Base-by-base conservation (phyloP, 2,888 invertebrate species). In the Theodoxus fluviatilis region DNA sequence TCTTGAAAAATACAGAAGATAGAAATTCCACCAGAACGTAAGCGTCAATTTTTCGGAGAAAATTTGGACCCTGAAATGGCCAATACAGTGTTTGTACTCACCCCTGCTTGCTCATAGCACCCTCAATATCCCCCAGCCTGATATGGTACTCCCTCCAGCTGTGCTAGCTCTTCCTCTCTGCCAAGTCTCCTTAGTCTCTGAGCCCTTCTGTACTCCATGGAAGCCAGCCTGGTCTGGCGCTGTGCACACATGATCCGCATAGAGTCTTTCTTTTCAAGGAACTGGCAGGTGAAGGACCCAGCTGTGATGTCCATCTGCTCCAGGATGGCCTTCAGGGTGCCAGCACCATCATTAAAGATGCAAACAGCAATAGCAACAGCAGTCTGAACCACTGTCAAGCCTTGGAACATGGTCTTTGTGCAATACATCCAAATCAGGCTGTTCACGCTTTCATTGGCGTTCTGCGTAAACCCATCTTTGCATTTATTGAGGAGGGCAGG, bases 1-100 rank as follows among this genome's bases (percentile, higher is more conserved):
- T 63, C 43, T 61, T 43, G 22, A 63, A 47, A 69, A 63, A 63
- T 43, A 67, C 25, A 57, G 28, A 57, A 61, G 63, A 35, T 63
- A 63, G 33, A 37, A 33, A 35, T 4, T 63, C 63, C 63, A n/a
- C 35, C 3, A n/a, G 2, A 3, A n/a, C 37, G 18, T 9, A 35
- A 63, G 9, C 35, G n/a, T n/a, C 2, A 2, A 37, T 35, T 63
- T 63, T 33, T 25, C 31, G 59, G 59, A 59, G 6, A 59, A 59
- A 59, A 59, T 7, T 4, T 4, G 18, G 4, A 25, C 59, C 3
- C 18, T 4, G 31, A 15, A 25, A 25, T 7, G 6, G 6, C 33
- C 59, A 59, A 25, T 31, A 59, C 25, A 59, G 31, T 4, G 9
- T 35, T 4, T 35, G 12, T 35, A 63, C 15, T 63, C 37, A 63